These are phyloP conservation scores for Mormyrops boulengeri DNA, from an alignment of 2,797 vertebrate genomes.

Conservation along the genomic window DNA sequence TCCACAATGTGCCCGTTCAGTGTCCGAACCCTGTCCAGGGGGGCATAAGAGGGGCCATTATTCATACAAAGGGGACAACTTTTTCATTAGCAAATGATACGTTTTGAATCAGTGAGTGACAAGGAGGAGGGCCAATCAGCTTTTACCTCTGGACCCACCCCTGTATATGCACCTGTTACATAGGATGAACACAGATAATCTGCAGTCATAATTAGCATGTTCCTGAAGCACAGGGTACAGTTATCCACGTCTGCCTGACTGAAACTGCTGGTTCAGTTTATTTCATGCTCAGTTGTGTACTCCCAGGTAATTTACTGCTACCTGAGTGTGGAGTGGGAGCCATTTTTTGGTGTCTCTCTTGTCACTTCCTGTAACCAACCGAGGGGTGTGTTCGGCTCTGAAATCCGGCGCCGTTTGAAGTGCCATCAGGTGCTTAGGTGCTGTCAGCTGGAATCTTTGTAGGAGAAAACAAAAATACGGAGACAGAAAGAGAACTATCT, in stretches of 20 bases:
- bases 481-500: background rate
- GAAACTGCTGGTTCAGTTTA: background rate
- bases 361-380: background rate
- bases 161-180: background rate
- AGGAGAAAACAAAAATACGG: background rate
- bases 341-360: background rate
- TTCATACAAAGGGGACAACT: background rate
- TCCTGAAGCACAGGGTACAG: background rate
- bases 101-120: background rate
- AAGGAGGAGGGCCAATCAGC: background rate
- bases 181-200: background rate
- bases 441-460: background rate
- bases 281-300: background rate
- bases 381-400: background rate
- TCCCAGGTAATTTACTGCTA: background rate
- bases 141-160: background rate
- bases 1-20: background rate
- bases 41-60: too few relatives aligned
- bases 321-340: background rate
- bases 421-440: conserved; percentile 5
- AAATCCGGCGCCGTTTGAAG: background rate
- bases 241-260: background rate
- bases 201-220: background rate
- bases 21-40: background rate
- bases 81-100: background rate